A percentile compares a stretch with the other conserved stretches of the same genome.
phyloP scores from a whole-genome alignment of 2,797 vertebrate genomes.

The Melanotaenia nigrans region DNA sequence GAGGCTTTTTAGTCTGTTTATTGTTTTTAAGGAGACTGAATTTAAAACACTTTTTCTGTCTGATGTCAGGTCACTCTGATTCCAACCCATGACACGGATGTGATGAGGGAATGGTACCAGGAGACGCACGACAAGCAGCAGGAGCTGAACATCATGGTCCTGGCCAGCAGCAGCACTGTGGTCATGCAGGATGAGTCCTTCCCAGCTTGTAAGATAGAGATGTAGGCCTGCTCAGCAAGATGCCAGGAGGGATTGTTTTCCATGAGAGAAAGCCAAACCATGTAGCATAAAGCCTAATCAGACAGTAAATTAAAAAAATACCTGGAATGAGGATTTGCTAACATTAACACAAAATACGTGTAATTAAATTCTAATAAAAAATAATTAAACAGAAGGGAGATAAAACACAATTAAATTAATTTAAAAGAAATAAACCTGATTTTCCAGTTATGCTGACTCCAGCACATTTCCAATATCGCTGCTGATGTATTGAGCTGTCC shows the following conservation, averaged over 20 bases:
- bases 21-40: neutral
- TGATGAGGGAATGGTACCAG: slow-evolving; percentile 99
- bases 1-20: neutral
- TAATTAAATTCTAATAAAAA: slow-evolving; percentile 3
- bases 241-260: slow-evolving; percentile 21
- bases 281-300: slow-evolving; percentile 61
- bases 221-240: slow-evolving; percentile 78
- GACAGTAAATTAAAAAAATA: slow-evolving; percentile 45
- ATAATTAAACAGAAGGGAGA: slow-evolving; percentile 4
- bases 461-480: slow-evolving; percentile 25
- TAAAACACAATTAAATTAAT: slow-evolving; percentile 2
- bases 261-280: slow-evolving; percentile 33
- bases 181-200: slow-evolving; percentile 99
- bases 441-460: slow-evolving; percentile 24
- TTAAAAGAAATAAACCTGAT: slow-evolving; percentile 12
- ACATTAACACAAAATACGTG: slow-evolving; percentile 36
- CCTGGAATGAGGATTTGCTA: slow-evolving; percentile 35
- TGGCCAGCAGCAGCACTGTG: slow-evolving; percentile 98
- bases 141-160: slow-evolving; percentile 98
- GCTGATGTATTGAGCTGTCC: slow-evolving; percentile 31
- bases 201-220: slow-evolving; percentile 98
- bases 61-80: slow-evolving; percentile 92
- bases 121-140: slow-evolving; percentile 98
- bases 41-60: slow-evolving; percentile 12
- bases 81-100: slow-evolving; percentile 97